These are phyloP conservation scores for Parnassius orleans DNA, from an alignment of 2,888 invertebrate genomes.

Conservation along the genomic window DNA sequence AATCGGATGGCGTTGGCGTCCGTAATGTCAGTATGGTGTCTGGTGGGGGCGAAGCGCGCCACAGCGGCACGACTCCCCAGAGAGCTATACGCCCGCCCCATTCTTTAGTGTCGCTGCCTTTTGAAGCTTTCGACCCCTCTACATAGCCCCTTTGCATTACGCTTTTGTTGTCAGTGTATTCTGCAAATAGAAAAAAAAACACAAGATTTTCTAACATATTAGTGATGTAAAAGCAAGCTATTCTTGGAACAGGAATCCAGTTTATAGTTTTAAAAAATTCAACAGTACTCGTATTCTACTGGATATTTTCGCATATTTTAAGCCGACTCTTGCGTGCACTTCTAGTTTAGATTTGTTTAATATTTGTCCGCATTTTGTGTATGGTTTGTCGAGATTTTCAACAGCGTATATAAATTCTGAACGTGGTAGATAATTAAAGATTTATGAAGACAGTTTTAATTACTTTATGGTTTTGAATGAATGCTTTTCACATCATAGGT, in stretches of 20 bases:
- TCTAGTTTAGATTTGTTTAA: no score
- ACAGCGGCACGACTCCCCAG: constrained; percentile 67
- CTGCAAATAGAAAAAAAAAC: constrained; percentile 21
- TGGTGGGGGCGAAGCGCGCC: constrained; percentile 61
- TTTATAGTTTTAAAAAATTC: no score
- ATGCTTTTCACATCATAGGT: neutral
- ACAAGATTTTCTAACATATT: constrained; percentile 10
- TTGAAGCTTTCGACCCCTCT: constrained; percentile 30
- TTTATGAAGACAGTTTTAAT: no score
- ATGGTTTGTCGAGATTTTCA: no score
- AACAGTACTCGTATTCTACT: no score
- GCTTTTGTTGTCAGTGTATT: constrained; percentile 19
- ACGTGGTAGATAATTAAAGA: no score
- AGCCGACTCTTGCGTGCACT: no score
- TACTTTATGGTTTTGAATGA: no score
- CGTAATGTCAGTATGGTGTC: constrained; percentile 60
- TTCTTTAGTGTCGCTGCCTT: constrained; percentile 55
- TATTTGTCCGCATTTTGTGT: no score
- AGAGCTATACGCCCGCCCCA: constrained; percentile 61
- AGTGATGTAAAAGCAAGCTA: neutral
- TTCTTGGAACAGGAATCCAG: no score
- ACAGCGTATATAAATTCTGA: no score
- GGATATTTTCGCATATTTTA: no score
- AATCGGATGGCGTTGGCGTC: constrained; percentile 62
- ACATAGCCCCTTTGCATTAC: constrained; percentile 23